Base-by-base conservation (phyloP, 2,113 vertebrate species). In the Manacus vitellinus region DNA sequence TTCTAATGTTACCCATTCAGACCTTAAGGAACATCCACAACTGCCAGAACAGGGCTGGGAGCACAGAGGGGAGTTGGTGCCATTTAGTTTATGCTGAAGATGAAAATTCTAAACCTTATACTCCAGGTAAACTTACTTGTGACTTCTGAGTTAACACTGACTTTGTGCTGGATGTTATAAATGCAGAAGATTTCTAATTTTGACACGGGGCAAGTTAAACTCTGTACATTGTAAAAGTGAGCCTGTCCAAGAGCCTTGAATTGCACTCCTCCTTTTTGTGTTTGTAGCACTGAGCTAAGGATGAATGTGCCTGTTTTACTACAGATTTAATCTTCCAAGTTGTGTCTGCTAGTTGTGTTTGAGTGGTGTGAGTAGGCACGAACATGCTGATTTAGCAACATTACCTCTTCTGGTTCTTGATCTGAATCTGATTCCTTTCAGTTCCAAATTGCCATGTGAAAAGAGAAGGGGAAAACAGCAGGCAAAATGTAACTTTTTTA, bases 391-490 rank as follows among this genome's bases (percentile, higher is more conserved):
- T 79, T 81, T 20, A 87, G 67, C 52, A 92, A 95, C 97, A 96
- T 99, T 99, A 99, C 99, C 99, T 99, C 99, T 97, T 99, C 99
- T 97, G 98, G 98, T 92, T 99, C 99, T 97, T 98, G 99, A 92
- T 99, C 99, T 97, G 99, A 99, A 97, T 99, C 99, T 78, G 99
- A 99, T 78, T 99, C 99, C 99, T 99, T 99, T 98, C 85, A 93
- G 96, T 97, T 98, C 98, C 98, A 98, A 99, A 97, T 98, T 97
- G 98, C 79, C 97, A 87, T 94, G 96, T 89, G 97, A 95, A 88
- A 95, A 90, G 93, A 97, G 98, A 97, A 92, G 35, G 95, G 94
- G 94, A 96, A 98, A 94, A 98, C 84, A 98, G 94, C 89, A 96
- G 95, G 97, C 88, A 98, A 97, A 98, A 98, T 76, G 97, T 83